Percentiles rank a stretch among this genome's conserved stretches.
Evolutionary conservation across 2,113 vertebrate species (phyloP).

Genomic region (Prochilodus magdalenae): DNA sequence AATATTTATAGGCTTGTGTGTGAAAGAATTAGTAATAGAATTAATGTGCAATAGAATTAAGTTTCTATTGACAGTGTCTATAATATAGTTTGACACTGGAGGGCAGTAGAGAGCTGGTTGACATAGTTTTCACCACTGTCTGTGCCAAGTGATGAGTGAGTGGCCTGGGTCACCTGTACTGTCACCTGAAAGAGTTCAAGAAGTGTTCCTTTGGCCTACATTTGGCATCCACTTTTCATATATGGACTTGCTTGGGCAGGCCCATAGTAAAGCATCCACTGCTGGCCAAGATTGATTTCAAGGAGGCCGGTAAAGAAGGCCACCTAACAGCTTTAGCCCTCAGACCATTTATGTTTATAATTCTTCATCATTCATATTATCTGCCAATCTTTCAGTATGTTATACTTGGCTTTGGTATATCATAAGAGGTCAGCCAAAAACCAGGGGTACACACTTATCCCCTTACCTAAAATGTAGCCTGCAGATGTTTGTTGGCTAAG

Average conservation of each 20-base stretch:
- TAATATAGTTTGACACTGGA: conserved; percentile 13
- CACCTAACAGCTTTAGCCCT: neutral
- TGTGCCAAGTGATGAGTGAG: neutral
- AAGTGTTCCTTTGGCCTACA: neutral
- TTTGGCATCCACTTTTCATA: neutral
- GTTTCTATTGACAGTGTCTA: neutral
- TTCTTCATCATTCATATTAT: neutral
- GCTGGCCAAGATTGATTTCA: conserved; percentile 3
- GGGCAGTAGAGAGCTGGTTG: conserved; percentile 29
- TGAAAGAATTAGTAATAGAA: too few relatives aligned
- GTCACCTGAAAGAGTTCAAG: conserved; percentile 11
- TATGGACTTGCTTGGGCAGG: neutral
- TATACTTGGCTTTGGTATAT: neutral
- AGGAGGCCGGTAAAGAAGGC: neutral
- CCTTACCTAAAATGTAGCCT: neutral
- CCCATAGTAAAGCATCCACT: neutral
- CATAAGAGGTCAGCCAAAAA: neutral
- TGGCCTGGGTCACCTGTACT: conserved; percentile 13
- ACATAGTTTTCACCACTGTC: neutral
- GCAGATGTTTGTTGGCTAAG: neutral
- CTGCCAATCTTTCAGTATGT: neutral
- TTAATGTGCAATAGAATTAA: too few relatives aligned
- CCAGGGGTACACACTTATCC: neutral
- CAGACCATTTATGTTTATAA: neutral
- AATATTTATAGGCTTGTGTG: too few relatives aligned